A percentile compares a stretch with the other conserved stretches of the same genome.
Conservation (phyloP, 2,888 invertebrate species). For the Nephrocerus scutellatus region DNA sequence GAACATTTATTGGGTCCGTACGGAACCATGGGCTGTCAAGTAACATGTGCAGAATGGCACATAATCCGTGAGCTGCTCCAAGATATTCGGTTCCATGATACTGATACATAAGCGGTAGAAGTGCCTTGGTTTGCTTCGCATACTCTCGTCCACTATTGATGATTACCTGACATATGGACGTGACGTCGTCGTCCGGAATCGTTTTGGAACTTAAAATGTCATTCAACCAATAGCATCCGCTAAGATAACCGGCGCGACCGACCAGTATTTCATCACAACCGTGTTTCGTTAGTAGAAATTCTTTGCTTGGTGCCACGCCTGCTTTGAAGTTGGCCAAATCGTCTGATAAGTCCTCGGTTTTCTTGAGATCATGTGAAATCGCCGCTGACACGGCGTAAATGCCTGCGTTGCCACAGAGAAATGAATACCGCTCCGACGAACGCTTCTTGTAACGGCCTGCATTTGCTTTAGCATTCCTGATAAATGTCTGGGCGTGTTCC, state of each 20-base stretch:
- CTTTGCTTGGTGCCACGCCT: conserved; percentile 49
- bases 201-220: conserved; percentile 38
- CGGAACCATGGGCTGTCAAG: conserved; percentile 51
- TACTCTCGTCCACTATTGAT: conserved; percentile 66
- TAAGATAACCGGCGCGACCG: conserved; percentile 75
- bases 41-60: conserved; percentile 60
- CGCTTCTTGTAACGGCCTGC: conserved; percentile 48
- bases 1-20: conserved; percentile 31
- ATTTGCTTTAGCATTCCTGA: conserved; percentile 56
- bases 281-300: conserved; percentile 53
- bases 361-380: conserved; percentile 49
- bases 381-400: conserved; percentile 66
- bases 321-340: conserved; percentile 42
- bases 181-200: conserved; percentile 49
- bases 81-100: conserved; percentile 47
- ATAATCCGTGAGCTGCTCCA: conserved; percentile 61
- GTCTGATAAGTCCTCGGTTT: conserved; percentile 46
- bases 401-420: conserved; percentile 74
- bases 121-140: conserved; percentile 52
- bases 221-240: conserved; percentile 67
- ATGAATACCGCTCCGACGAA: conserved; percentile 58
- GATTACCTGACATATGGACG: conserved; percentile 62
- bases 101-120: conserved; percentile 70
- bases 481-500: conserved; percentile 56
- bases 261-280: conserved; percentile 81